These are phyloP conservation scores for Gracilinanus agilis DNA, from an alignment of 2,113 vertebrate genomes.

Conservation along the genomic window DNA sequence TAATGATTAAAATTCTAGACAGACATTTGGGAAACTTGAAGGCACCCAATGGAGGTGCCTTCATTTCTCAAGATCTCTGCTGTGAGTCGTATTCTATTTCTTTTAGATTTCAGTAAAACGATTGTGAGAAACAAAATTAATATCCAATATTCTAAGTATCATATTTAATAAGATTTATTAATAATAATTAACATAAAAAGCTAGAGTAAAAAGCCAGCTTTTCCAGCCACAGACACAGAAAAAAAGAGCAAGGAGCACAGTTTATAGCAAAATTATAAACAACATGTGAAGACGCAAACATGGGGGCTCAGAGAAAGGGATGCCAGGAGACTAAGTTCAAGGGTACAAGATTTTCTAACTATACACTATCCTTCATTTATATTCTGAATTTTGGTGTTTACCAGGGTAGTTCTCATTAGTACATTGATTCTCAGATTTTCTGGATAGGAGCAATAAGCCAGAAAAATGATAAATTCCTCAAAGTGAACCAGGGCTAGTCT, in stretches of 20 bases:
- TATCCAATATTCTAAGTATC: too few species aligned
- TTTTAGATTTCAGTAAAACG: neutral
- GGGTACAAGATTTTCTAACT: too few species aligned
- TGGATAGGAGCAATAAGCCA: neutral
- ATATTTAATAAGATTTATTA: too few species aligned
- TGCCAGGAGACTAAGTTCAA: too few species aligned
- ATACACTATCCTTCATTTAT: neutral
- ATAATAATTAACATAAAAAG: too few species aligned
- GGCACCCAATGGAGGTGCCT: neutral
- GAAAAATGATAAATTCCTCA: neutral
- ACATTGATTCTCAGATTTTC: neutral
- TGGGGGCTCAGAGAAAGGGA: too few species aligned
- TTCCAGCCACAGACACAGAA: too few species aligned
- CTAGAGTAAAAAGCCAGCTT: too few species aligned
- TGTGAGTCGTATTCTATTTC: neutral
- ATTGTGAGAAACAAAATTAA: too few species aligned
- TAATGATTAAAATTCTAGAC: neutral
- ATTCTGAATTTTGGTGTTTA: neutral
- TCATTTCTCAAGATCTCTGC: neutral
- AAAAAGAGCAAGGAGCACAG: too few species aligned
- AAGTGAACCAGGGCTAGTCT: neutral
- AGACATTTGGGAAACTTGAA: neutral
- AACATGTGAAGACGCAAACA: too few species aligned
- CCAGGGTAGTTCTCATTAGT: neutral
- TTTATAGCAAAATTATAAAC: too few species aligned